Evolutionary conservation across 1,140 invertebrate species (phyloP).

Genomic region (Orchestia grillus): DNA sequence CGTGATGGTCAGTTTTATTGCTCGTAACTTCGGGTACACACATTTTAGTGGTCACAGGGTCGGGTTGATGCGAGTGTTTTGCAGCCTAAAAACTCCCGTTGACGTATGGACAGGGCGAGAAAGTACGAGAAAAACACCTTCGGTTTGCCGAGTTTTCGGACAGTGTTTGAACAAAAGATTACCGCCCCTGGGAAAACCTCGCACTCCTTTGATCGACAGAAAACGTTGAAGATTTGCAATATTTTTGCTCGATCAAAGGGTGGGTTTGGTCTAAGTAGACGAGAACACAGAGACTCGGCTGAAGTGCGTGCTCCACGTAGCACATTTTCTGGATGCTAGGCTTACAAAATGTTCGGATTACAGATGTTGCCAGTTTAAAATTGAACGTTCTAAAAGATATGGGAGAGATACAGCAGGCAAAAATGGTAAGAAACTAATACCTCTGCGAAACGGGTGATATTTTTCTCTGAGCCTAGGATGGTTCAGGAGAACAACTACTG

Average conservation of each 20-base stretch:
- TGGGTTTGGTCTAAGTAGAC: not conserved
- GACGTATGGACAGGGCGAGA: not conserved
- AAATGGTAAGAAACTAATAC: not conserved
- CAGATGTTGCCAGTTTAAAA: not conserved
- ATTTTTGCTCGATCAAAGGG: not conserved
- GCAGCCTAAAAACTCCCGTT: not conserved
- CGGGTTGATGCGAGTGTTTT: not conserved
- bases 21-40: not conserved
- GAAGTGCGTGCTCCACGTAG: not conserved
- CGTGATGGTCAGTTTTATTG: not conserved
- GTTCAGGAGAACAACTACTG: no score
- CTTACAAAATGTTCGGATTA: not conserved
- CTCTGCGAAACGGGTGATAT: not conserved
- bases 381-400: not conserved
- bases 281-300: not conserved
- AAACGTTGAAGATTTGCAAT: conserved; percentile 1
- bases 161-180: not conserved
- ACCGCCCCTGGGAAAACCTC: not conserved
- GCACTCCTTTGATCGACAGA: not conserved
- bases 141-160: not conserved
- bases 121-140: not conserved
- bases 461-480: no score
- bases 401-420: not conserved
- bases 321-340: not conserved
- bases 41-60: not conserved